phyloP scores from a whole-genome alignment of 2,113 vertebrate species.

The Microcebus lehilahytsara region DNA sequence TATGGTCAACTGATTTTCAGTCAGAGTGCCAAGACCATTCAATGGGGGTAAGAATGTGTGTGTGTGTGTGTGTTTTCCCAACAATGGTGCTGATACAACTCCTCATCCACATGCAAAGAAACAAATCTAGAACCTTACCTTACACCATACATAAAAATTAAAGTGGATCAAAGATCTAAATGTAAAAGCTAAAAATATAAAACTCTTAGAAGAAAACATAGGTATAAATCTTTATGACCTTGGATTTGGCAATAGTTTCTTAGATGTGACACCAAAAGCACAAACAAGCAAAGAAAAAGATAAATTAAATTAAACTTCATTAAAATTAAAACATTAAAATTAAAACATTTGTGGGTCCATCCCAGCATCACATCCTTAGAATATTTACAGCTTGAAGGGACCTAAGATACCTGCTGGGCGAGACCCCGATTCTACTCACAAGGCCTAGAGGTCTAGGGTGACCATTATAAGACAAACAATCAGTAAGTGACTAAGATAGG shows the following conservation, averaged over 20 bases:
- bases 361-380: background rate
- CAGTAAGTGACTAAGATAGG: background rate
- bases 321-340: background rate
- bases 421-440: background rate
- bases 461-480: background rate
- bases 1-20: background rate
- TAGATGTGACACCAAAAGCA: background rate
- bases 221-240: background rate
- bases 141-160: background rate
- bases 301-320: background rate
- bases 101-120: background rate
- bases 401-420: no score
- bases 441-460: background rate
- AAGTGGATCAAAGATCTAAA: background rate
- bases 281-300: background rate
- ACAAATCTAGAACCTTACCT: background rate
- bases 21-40: background rate
- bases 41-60: background rate
- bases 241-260: background rate
- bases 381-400: background rate
- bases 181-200: background rate
- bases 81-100: background rate
- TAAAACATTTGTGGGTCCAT: background rate
- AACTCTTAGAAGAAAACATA: slow-evolving; percentile 12
- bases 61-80: background rate